These are phyloP conservation scores for Typhlomys cinereus DNA, from an alignment of 2,113 vertebrate species.

Conservation along the genomic window DNA sequence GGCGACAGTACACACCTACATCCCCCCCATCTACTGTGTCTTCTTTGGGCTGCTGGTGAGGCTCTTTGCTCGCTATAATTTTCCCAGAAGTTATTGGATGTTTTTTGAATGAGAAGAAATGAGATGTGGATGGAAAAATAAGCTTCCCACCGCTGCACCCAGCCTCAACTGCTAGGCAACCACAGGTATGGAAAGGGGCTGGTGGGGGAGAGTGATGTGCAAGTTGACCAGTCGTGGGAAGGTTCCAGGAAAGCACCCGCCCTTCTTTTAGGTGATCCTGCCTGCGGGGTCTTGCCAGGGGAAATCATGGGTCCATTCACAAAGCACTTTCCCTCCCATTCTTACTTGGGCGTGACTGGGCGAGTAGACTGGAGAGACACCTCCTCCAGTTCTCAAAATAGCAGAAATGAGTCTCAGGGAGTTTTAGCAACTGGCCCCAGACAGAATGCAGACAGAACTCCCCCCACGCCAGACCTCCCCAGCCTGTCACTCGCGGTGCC, in stretches of 20 bases:
- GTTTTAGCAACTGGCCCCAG: neutral
- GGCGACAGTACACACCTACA: neutral
- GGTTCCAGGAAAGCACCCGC: neutral
- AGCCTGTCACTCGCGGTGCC: neutral
- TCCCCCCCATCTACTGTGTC: neutral
- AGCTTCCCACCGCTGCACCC: neutral
- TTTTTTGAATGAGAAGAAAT: neutral
- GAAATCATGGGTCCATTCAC: neutral
- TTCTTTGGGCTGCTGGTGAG: neutral
- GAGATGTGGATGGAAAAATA: neutral
- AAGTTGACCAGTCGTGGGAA: fast-evolving
- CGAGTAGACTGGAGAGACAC: neutral
- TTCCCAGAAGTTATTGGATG: neutral
- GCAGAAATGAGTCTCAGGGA: neutral
- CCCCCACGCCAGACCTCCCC: neutral
- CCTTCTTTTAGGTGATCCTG: neutral
- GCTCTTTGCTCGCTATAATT: neutral
- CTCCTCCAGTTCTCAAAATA: neutral
- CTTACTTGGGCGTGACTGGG: neutral
- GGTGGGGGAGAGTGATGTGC: neutral
- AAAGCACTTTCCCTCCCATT: neutral
- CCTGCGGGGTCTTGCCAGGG: neutral
- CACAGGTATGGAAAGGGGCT: neutral
- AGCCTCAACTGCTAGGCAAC: too few relatives aligned
- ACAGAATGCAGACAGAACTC: neutral